phyloP scores from a whole-genome alignment of 2,888 invertebrate genomes.

The Agriotes lineatus region DNA sequence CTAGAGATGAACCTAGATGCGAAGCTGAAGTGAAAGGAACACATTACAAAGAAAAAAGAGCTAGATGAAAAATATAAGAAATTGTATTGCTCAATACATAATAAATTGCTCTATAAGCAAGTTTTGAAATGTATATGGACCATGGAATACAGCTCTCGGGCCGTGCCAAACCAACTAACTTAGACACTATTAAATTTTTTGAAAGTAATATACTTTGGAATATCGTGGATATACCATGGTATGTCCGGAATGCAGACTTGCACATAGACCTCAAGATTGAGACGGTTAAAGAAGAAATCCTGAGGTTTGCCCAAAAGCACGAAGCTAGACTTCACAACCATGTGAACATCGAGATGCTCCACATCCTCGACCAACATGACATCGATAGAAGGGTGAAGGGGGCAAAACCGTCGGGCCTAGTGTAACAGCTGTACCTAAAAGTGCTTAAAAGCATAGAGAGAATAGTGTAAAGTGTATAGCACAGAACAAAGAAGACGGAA shows the following conservation, averaged over 20 bases:
- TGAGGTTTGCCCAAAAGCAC: too few relatives aligned
- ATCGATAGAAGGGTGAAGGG: not conserved
- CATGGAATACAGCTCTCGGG: not conserved
- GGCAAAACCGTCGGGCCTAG: not conserved
- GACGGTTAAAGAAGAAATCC: too few relatives aligned
- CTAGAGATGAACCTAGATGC: too few relatives aligned
- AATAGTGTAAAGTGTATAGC: too few relatives aligned
- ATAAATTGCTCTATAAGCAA: conserved; percentile 3
- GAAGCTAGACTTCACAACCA: too few relatives aligned
- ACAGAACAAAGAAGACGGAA: too few relatives aligned
- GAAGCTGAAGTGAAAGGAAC: too few relatives aligned
- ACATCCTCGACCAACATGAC: not conserved
- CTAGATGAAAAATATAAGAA: too few relatives aligned
- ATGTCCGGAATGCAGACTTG: not conserved
- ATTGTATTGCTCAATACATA: not conserved
- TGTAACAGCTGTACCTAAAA: not conserved
- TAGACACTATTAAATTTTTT: not conserved
- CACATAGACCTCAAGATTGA: too few relatives aligned
- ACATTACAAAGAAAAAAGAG: not conserved
- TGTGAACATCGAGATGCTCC: too few relatives aligned
- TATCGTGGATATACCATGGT: not conserved
- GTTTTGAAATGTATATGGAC: not conserved
- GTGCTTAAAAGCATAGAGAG: not conserved
- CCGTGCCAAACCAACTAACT: too few relatives aligned
- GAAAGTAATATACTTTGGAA: not conserved